Percentiles rank a stretch among this genome's conserved stretches.
Conservation (phyloP, 1,140 invertebrate species). For the Teleopsis dalmanni region DNA sequence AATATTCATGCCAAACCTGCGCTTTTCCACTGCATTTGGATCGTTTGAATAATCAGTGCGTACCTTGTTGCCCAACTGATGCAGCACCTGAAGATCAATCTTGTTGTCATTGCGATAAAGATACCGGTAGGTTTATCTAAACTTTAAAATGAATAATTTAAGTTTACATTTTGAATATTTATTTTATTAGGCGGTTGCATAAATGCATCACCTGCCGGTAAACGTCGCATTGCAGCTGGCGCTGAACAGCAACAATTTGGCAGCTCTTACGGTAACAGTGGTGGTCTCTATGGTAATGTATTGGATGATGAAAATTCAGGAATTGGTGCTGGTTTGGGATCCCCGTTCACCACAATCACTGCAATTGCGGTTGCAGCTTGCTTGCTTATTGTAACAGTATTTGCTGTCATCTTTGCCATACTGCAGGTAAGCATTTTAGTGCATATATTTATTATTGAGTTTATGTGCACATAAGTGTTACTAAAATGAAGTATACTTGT, state of each 20-base stretch:
- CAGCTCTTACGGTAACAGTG: conserved; percentile 29
- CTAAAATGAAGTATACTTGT: not conserved
- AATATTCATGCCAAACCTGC: conserved; percentile 61
- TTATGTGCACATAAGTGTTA: not conserved
- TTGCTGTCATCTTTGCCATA: conserved; percentile 58
- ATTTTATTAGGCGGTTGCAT: conserved; percentile 53
- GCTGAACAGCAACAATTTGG: conserved; percentile 47
- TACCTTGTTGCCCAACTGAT: conserved; percentile 57
- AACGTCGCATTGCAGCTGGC: conserved; percentile 59
- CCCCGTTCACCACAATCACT: conserved; percentile 52
- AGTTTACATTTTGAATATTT: not conserved
- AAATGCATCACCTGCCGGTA: conserved; percentile 65
- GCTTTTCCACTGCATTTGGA: conserved; percentile 57
- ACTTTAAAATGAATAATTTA: not conserved
- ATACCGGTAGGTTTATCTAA: conserved; percentile 51
- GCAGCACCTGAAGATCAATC: conserved; percentile 46
- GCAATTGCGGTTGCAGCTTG: conserved; percentile 58
- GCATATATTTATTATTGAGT: not conserved
- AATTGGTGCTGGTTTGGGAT: conserved; percentile 35
- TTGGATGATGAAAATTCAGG: conserved; percentile 22
- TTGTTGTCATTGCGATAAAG: conserved; percentile 59
- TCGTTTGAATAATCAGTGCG: conserved; percentile 63
- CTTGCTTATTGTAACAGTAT: conserved; percentile 56
- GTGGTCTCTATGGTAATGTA: conserved; percentile 15
- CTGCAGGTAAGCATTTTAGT: conserved; percentile 52